These are phyloP conservation scores for Rhineura floridana DNA, from an alignment of 2,113 vertebrate genomes.

Conservation along the genomic window DNA sequence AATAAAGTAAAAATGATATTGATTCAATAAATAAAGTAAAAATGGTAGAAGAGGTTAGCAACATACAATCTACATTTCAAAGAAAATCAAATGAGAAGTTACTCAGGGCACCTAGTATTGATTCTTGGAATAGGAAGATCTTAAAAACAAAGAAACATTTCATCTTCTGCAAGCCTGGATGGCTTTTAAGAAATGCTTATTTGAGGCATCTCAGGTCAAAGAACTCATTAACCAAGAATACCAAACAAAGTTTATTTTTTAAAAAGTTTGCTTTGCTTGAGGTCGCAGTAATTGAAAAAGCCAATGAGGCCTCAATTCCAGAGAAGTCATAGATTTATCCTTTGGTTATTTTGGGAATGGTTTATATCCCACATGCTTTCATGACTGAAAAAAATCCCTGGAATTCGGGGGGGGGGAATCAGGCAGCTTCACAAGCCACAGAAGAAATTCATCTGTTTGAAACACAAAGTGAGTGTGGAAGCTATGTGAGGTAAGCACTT, in stretches of 20 bases:
- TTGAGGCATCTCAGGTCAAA: slow-evolving; percentile 37
- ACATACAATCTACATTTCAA: neutral
- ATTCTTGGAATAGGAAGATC: slow-evolving; percentile 18
- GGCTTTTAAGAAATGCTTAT: slow-evolving; percentile 21
- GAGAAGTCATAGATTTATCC: neutral
- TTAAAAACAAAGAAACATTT: slow-evolving; percentile 15
- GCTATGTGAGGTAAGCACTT: neutral
- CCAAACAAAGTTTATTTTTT: neutral
- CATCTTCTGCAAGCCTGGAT: neutral
- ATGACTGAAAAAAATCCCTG: neutral
- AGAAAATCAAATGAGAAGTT: slow-evolving; percentile 14
- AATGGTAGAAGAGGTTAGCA: neutral
- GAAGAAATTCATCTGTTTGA: neutral
- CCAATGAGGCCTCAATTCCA: neutral
- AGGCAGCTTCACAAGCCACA: neutral
- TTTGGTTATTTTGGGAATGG: neutral
- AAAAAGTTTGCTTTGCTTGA: neutral
- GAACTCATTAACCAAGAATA: slow-evolving; percentile 18
- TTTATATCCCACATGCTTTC: neutral
- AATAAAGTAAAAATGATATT: neutral
- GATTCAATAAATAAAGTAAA: neutral
- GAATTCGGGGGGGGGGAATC: no score
- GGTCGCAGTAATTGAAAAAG: neutral
- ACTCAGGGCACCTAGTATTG: slow-evolving; percentile 16
- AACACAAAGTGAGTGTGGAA: neutral